Conservation (phyloP, 2,888 invertebrate species). For the Arrhopalites spinosus region DNA sequence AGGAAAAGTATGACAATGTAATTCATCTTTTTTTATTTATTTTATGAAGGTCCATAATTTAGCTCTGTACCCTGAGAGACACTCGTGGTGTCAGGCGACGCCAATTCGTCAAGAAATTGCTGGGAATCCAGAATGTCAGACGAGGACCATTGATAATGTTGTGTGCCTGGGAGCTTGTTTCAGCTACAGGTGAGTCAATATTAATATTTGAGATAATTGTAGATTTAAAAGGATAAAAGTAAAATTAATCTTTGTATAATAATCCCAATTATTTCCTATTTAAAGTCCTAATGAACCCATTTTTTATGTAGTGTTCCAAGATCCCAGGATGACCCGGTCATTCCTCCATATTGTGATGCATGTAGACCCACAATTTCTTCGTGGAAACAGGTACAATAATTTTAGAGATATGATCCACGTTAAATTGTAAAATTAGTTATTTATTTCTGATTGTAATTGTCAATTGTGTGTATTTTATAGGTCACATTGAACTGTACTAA, state of each 20-base stretch:
- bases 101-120: slow-evolving; percentile 71
- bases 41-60: slow-evolving; percentile 69
- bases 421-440: too few relatives aligned
- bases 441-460: too few relatives aligned
- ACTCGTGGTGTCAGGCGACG: slow-evolving; percentile 73
- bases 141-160: slow-evolving; percentile 71
- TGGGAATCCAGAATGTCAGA: slow-evolving; percentile 67
- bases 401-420: too few relatives aligned
- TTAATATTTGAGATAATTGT: too few relatives aligned
- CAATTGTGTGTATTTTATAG: too few relatives aligned
- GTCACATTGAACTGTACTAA: slow-evolving; percentile 66
- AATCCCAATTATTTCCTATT: too few relatives aligned
- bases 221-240: too few relatives aligned
- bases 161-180: slow-evolving; percentile 75
- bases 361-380: slow-evolving; percentile 69
- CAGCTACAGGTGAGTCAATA: too few relatives aligned
- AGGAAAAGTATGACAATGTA: not conserved
- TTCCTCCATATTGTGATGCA: slow-evolving; percentile 71
- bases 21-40: slow-evolving; percentile 6
- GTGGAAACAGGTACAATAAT: slow-evolving; percentile 67
- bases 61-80: slow-evolving; percentile 71
- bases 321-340: slow-evolving; percentile 67
- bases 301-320: slow-evolving; percentile 71
- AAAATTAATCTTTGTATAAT: too few relatives aligned
- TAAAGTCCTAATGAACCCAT: too few relatives aligned